A percentile compares a stretch with the other conserved stretches of the same genome.
Conservation (phyloP, 2,888 invertebrate genomes). For the Tortricodes alternella region DNA sequence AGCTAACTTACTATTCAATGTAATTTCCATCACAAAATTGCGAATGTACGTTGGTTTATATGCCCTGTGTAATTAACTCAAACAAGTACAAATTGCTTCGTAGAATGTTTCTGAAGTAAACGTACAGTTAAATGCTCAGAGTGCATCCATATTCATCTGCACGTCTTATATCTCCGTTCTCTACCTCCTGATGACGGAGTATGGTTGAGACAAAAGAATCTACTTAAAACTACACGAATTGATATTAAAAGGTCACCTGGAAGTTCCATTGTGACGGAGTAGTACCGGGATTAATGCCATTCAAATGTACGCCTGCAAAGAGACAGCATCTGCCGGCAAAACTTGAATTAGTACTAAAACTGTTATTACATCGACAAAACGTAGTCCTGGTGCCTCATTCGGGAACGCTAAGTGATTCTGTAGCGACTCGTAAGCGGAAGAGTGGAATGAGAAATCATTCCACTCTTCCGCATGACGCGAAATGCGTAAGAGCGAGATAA, state of each 20-base stretch:
- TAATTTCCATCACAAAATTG: background rate
- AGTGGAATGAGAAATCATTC: too few relatives aligned
- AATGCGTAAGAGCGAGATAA: too few relatives aligned
- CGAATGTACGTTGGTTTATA: background rate
- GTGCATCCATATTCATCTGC: too few relatives aligned
- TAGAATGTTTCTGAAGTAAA: background rate
- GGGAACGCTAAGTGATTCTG: too few relatives aligned
- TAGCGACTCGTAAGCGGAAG: too few relatives aligned
- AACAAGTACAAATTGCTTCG: background rate
- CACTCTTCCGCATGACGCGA: too few relatives aligned
- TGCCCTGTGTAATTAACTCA: background rate
- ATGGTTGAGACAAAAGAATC: background rate
- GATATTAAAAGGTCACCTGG: conserved; percentile 52
- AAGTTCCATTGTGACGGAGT: conserved; percentile 90
- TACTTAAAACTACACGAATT: background rate
- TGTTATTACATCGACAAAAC: too few relatives aligned
- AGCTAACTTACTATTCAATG: background rate
- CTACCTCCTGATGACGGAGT: too few relatives aligned
- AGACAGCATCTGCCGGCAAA: conserved; percentile 85
- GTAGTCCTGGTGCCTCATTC: too few relatives aligned
- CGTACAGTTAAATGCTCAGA: background rate
- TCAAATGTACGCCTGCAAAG: conserved; percentile 89
- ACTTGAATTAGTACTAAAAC: too few relatives aligned
- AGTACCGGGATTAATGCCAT: conserved; percentile 92
- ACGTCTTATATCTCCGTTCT: too few relatives aligned